Evolutionary conservation across 1,140 invertebrate species (phyloP).

Genomic region (Bicyclus anynana): DNA sequence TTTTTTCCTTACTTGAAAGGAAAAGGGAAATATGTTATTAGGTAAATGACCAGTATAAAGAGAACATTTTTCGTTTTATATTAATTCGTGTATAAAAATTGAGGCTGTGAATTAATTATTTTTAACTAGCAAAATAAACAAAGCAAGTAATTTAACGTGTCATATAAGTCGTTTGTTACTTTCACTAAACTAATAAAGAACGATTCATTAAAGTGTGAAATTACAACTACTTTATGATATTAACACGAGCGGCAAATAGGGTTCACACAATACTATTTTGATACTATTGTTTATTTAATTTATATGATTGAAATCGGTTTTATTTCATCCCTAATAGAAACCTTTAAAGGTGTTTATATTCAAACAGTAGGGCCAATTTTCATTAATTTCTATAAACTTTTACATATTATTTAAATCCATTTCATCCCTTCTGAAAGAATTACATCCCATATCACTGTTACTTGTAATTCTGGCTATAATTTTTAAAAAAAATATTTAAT

Average conservation of each 20-base stretch:
- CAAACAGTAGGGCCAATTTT: too few relatives aligned
- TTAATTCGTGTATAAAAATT: background rate
- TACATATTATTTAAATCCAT: too few relatives aligned
- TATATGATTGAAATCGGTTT: conserved; percentile 16
- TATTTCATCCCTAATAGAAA: too few relatives aligned
- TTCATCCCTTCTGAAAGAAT: too few relatives aligned
- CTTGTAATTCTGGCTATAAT: too few relatives aligned
- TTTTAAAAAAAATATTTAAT: too few relatives aligned
- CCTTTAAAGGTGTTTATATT: too few relatives aligned
- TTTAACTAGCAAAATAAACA: background rate
- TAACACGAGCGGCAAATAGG: conserved; percentile 10
- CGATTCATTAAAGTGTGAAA: conserved; percentile 30
- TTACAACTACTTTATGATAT: conserved; percentile 23
- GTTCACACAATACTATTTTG: background rate
- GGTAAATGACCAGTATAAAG: too few relatives aligned
- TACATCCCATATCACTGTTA: too few relatives aligned
- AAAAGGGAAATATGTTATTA: too few relatives aligned
- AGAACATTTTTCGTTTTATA: background rate
- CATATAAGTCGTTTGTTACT: conserved; percentile 6
- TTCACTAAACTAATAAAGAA: conserved; percentile 21
- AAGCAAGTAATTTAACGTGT: background rate
- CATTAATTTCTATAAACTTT: too few relatives aligned
- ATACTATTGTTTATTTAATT: background rate
- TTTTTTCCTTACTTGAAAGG: too few relatives aligned
- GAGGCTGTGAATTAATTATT: background rate